Evolutionary conservation across 2,888 invertebrate species (phyloP).

Genomic region (Apomyelois bistriatella): DNA sequence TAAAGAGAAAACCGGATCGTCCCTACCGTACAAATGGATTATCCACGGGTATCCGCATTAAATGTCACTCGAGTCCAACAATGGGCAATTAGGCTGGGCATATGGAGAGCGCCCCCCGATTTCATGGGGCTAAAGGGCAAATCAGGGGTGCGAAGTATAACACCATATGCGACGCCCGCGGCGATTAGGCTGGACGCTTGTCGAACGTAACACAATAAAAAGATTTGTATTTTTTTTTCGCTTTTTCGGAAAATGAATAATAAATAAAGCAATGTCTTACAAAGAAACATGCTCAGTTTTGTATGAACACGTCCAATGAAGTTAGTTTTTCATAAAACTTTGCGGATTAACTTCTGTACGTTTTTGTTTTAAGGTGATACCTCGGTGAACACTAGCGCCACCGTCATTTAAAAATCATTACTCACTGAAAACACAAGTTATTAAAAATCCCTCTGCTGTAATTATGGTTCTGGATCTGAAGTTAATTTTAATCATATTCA

Average conservation of each 20-base stretch:
- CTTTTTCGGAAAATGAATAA: neutral
- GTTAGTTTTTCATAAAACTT: too few species aligned
- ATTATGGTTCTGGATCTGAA: too few species aligned
- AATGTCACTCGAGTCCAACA: slow-evolving; percentile 14
- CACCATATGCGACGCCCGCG: slow-evolving; percentile 8
- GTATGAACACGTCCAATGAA: too few species aligned
- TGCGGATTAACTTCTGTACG: too few species aligned
- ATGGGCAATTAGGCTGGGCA: slow-evolving; percentile 18
- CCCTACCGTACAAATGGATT: neutral
- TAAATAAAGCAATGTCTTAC: too few species aligned
- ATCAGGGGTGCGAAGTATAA: slow-evolving; percentile 4
- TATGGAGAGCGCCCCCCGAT: slow-evolving; percentile 15
- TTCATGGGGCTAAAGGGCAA: slow-evolving; percentile 8
- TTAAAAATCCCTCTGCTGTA: too few species aligned
- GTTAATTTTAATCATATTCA: too few species aligned
- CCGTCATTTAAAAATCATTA: too few species aligned
- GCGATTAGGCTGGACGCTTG: neutral
- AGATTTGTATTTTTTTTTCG: slow-evolving; percentile 4
- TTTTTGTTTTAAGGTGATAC: too few species aligned
- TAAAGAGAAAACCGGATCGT: neutral
- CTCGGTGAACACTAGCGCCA: too few species aligned
- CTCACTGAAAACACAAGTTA: too few species aligned
- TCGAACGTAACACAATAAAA: slow-evolving; percentile 1
- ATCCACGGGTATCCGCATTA: slow-evolving; percentile 2
- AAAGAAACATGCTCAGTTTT: too few species aligned